Evolutionary conservation across 2,797 vertebrate species (phyloP).

Genomic region (Nasua narica): DNA sequence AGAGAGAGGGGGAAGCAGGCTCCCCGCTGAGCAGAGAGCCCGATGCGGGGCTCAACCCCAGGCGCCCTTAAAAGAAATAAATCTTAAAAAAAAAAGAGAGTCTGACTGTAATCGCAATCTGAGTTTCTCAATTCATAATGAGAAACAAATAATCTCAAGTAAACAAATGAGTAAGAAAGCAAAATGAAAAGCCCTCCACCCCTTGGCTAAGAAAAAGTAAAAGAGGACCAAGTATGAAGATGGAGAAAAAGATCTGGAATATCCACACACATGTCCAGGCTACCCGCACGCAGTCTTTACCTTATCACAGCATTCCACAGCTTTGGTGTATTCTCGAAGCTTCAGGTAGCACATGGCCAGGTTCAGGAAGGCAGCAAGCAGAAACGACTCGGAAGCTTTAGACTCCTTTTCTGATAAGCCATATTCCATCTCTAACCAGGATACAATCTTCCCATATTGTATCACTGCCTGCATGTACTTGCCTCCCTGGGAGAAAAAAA

Average conservation of each 20-base stretch:
- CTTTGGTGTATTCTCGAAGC: constrained; percentile 89
- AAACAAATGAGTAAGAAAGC: background rate
- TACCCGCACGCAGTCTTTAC: constrained; percentile 68
- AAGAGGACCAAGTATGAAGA: too few species aligned
- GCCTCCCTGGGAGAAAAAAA: constrained; percentile 84
- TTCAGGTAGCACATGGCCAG: constrained; percentile 94
- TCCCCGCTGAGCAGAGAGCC: too few species aligned
- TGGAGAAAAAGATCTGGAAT: rapidly evolving
- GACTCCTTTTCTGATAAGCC: constrained; percentile 88
- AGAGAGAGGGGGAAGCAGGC: too few species aligned
- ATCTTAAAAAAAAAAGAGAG: background rate
- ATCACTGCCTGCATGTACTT: constrained; percentile 91
- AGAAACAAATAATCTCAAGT: constrained; percentile 21
- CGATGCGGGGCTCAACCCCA: background rate
- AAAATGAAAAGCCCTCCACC: background rate
- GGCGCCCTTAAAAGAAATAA: background rate
- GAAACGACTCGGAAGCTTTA: constrained; percentile 86
- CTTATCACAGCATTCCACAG: constrained; percentile 95
- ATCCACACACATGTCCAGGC: rapidly evolving
- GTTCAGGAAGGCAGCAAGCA: constrained; percentile 93
- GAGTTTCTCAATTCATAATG: background rate
- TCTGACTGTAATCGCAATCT: background rate
- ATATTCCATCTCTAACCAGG: constrained; percentile 95
- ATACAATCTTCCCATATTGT: constrained; percentile 94
- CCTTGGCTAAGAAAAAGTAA: background rate